These are phyloP conservation scores for Palythoa grandiflora DNA, from an alignment of 92 coral and sea anemone species.

Conservation along the genomic window DNA sequence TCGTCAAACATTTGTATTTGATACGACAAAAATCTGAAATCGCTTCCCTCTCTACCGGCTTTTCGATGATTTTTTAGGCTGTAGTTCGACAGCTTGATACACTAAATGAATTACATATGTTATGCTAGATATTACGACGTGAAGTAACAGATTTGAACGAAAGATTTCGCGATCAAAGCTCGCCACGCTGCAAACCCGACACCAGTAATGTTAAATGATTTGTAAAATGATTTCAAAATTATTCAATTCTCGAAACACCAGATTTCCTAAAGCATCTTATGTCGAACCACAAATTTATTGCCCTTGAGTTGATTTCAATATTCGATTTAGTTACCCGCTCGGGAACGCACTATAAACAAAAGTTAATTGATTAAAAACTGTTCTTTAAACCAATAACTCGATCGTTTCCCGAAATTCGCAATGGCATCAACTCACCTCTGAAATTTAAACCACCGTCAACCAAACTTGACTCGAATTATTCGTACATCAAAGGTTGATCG, in stretches of 20 bases:
- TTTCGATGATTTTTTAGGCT: not conserved
- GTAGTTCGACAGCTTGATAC: not conserved
- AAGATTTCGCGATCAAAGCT: too few species aligned
- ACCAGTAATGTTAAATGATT: too few species aligned
- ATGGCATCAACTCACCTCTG: conserved; percentile 20
- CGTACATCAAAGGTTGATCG: not conserved
- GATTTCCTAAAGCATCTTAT: too few species aligned
- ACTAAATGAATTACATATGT: too few species aligned
- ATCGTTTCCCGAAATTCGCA: not conserved
- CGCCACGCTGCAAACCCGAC: too few species aligned
- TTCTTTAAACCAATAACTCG: not conserved
- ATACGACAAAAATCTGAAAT: not conserved
- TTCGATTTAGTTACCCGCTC: not conserved
- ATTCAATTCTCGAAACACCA: too few species aligned
- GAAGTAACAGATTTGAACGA: not conserved
- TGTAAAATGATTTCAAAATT: too few species aligned
- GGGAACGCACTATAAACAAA: not conserved
- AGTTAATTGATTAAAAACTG: not conserved
- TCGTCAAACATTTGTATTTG: not conserved
- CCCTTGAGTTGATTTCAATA: too few species aligned
- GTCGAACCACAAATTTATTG: too few species aligned
- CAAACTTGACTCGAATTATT: not conserved
- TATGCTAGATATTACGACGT: not conserved
- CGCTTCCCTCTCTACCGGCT: not conserved
- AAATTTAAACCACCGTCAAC: not conserved